Evolutionary conservation across 2,797 vertebrate species (phyloP), one percentile per base, ranked within the genome.

Genomic region (Rhincodon typus): DNA sequence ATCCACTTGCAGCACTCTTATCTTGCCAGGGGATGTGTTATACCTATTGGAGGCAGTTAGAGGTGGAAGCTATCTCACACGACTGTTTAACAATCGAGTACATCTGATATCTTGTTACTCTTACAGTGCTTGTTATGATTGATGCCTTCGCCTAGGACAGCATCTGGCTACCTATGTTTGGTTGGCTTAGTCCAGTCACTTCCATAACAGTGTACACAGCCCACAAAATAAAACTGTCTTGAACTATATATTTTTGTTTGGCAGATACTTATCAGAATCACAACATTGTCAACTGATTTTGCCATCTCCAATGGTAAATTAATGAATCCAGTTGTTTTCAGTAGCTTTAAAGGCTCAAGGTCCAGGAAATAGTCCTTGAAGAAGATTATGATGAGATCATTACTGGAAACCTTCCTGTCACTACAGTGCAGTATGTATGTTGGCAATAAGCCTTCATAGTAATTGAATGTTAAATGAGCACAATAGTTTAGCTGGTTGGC

Each of bases 391-490:
- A 88, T 19, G 53, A 88, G 50, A 57, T 34, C 46, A 88, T 91
- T 91, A 66, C 53, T 91, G 88, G 57, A 38, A 91, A 91, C 13
- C 2, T 66, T 19, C 57, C 57, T 66, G 15, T 91, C 88, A 91
- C 5, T 66, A 38, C 88, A 66, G 5, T 34, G 87, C 21, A 46
- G 34, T 66, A 38, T n/a, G 57, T 66, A 17, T 38, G 19, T n/a
- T 91, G 34, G 57, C 88, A 66, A n/a, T 15, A 5, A 91, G 30
- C 57, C 57, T 62, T 21, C 6, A 91, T 66, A 21, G 88, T 91
- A 91, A 91, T 91, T 66, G 57, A 91, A 30, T 91, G 88, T 62
- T 62, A 66, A 91, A 66, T 91, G 30, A 91, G 34, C 30, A 91
- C 30, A 66, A n/a, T 90, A 57, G 27, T 62, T 90, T 13, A 90